Evolutionary conservation across 2,797 vertebrate species (phyloP).

Genomic region (Acanthiza pusilla): DNA sequence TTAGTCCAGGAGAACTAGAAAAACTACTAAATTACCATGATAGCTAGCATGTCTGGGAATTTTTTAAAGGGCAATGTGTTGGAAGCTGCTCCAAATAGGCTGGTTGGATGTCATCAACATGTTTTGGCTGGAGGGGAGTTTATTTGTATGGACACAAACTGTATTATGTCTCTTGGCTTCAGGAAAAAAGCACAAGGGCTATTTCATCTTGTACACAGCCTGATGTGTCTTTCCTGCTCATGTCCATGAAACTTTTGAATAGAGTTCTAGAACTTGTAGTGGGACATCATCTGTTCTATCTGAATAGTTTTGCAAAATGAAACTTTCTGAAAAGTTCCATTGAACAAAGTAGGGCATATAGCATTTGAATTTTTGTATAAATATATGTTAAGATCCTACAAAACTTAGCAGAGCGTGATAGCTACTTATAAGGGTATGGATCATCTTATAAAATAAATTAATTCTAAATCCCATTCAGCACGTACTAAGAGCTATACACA

Average conservation of each 20-base stretch:
- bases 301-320: background rate
- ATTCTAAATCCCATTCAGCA: background rate
- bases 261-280: background rate
- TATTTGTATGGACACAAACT: background rate
- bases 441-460: background rate
- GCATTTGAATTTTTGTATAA: background rate
- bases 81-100: background rate
- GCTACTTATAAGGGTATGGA: background rate
- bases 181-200: background rate
- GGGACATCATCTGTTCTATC: background rate
- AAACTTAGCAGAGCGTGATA: background rate
- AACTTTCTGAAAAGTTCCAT: background rate
- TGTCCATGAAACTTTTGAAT: background rate
- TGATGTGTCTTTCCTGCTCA: background rate
- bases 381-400: background rate
- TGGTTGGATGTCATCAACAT: background rate
- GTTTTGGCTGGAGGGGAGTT: background rate
- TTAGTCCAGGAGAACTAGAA: background rate
- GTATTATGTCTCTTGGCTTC: background rate
- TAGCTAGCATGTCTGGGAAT: background rate
- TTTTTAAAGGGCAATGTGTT: background rate
- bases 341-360: background rate
- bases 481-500: background rate
- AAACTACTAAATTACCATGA: background rate
- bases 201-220: background rate